Conservation (phyloP, 2,888 invertebrate genomes). For the Drosophila ustulata region DNA sequence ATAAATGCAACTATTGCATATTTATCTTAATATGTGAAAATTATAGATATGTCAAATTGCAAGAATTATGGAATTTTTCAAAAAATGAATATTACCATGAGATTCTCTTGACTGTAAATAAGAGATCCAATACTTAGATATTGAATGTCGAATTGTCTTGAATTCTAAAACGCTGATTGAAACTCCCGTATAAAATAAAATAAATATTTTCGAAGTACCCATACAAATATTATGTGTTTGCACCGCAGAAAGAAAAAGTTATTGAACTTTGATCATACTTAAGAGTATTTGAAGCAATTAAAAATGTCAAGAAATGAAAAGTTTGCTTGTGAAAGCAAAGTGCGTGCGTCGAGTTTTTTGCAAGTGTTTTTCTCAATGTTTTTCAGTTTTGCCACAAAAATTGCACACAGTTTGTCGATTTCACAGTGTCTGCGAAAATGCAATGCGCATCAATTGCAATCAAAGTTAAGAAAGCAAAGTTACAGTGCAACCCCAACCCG, state of each 20-base stretch:
- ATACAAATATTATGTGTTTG: slow-evolving; percentile 27
- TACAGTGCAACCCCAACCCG: slow-evolving; percentile 45
- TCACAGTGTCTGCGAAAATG: slow-evolving; percentile 49
- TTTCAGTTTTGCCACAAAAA: slow-evolving; percentile 72
- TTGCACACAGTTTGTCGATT: slow-evolving; percentile 61
- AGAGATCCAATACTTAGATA: too few relatives aligned
- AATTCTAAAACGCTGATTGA: slow-evolving; percentile 6
- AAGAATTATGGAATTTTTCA: too few relatives aligned
- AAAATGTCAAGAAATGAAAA: slow-evolving; percentile 56
- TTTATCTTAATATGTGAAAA: not conserved
- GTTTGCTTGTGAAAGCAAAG: slow-evolving; percentile 47
- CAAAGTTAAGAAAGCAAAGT: slow-evolving; percentile 49
- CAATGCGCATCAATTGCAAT: slow-evolving; percentile 39
- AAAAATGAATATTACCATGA: too few relatives aligned
- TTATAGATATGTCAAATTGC: too few relatives aligned
- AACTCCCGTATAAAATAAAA: slow-evolving; percentile 11
- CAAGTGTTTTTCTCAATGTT: slow-evolving; percentile 80
- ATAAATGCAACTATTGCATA: too few relatives aligned
- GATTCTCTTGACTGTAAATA: too few relatives aligned
- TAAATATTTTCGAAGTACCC: too few relatives aligned
- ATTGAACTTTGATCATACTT: slow-evolving; percentile 64
- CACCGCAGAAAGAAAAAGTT: slow-evolving; percentile 55
- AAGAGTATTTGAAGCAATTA: slow-evolving; percentile 11
- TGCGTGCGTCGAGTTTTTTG: slow-evolving; percentile 78
- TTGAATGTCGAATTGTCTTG: too few relatives aligned